Evolutionary conservation across 1,140 invertebrate genomes (phyloP), one percentile per base, ranked within the genome.

Genomic region (Sogatella furcifera): DNA sequence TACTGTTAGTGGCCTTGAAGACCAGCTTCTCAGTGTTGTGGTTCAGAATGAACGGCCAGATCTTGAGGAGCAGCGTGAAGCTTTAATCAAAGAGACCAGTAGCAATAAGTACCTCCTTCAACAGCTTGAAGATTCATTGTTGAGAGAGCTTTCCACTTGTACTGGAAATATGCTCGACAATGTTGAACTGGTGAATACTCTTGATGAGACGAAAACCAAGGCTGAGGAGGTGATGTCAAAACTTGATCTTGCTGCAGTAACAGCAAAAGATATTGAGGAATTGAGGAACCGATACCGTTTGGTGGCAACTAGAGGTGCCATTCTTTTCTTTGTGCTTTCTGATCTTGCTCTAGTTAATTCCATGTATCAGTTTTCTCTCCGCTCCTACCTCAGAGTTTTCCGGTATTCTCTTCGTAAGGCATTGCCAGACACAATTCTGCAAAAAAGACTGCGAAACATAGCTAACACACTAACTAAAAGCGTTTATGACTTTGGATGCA

Each of bases 161-260:
- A 83, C 85, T 6, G 91, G 91, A 17, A 94, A 92, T 72, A 95
- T 95, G 88, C 72, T 95, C 64, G 91, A 95, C 68, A 95, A 96
- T 67, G 80, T 84, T 0, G 90, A 94, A 62, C 75, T 95, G 0
- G 81, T 96, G 4, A 76, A 83, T 60, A 93, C 90, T 0, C 73
- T 95, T n/a, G 91, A 95, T 65, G 89, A 90, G 59, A 90, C 90
- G 1, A 95, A 94, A 73, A 79, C 80, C 0, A 93, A 92, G 69
- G 89, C 89, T 10, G 76, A 73, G 46, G 86, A 92, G 70, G 88
- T 87, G 43, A 76, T 71, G 43, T 21, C 81, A 62, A 92, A 94
- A 72, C 72, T 92, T 2, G 77, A 78, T 54, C 72, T 92, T 28
- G 89, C 85, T 0, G 80, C 80, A 21, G 76, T 81, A 54, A 93